Evolutionary conservation across 2,113 vertebrate species (phyloP).

Genomic region (Jaculus jaculus): DNA sequence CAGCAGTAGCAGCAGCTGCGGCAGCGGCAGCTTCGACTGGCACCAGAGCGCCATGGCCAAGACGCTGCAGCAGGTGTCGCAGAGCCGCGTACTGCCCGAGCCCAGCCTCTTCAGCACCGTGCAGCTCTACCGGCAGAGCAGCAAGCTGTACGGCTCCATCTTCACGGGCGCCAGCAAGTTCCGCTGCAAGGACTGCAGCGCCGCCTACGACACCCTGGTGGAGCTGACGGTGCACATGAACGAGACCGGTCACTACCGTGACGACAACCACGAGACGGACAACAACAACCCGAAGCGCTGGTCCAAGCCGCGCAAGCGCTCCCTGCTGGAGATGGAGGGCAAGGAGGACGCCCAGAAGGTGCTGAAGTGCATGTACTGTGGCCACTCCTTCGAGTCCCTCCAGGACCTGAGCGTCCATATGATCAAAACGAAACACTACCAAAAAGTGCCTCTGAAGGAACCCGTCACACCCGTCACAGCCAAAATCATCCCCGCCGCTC

Average conservation of each 20-base stretch:
- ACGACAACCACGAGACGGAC: conserved; percentile 98
- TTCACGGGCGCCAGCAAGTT: conserved; percentile 99
- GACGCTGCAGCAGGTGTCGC: conserved; percentile 96
- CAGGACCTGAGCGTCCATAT: conserved; percentile 99
- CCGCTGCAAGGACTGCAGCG: conserved; percentile 98
- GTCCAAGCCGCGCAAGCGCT: conserved; percentile 99
- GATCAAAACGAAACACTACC: conserved; percentile 99
- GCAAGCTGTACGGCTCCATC: conserved; percentile 98
- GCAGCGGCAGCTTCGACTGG: conserved; percentile 97
- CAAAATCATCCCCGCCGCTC: conserved; percentile 94
- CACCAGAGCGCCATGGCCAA: conserved; percentile 98
- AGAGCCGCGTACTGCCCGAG: conserved; percentile 91
- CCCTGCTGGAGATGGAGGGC: conserved; percentile 98
- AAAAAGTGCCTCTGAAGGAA: conserved; percentile 99
- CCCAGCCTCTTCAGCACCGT: conserved; percentile 98
- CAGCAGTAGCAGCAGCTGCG: conserved; percentile 97
- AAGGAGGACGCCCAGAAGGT: conserved; percentile 99
- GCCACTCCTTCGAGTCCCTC: conserved; percentile 99
- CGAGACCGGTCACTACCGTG: conserved; percentile 97
- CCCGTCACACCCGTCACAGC: conserved; percentile 96
- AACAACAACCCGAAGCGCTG: conserved; percentile 95
- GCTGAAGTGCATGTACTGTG: conserved; percentile 99
- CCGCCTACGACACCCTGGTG: conserved; percentile 97
- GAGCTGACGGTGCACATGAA: conserved; percentile 99
- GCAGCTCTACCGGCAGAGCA: conserved; percentile 98